phyloP scores from a whole-genome alignment of 2,888 invertebrate genomes.

The Apotomis capreana region DNA sequence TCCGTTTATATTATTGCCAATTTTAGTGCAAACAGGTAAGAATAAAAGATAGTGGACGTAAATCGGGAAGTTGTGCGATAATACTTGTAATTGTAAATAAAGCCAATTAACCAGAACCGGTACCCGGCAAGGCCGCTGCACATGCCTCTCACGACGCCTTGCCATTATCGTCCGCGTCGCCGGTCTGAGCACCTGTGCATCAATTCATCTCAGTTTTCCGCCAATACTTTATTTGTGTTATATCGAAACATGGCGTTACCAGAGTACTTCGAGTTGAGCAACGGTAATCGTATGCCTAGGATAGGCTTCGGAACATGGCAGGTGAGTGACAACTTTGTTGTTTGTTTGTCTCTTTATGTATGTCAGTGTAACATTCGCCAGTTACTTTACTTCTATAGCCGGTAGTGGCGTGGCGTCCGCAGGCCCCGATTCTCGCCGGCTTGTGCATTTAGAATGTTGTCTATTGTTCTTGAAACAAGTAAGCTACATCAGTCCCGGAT shows the following conservation, averaged over 20 bases:
- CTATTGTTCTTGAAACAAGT: too few species aligned
- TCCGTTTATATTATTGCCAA: too few species aligned
- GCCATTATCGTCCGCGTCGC: conserved; percentile 52
- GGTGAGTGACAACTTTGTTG: conserved; percentile 76
- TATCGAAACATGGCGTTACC: conserved; percentile 58
- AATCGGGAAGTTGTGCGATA: conserved; percentile 3
- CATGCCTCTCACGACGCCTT: conserved; percentile 51
- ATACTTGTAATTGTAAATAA: background rate
- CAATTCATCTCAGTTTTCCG: conserved; percentile 2
- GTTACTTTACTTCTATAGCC: background rate
- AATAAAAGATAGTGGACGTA: background rate
- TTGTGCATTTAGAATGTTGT: too few species aligned
- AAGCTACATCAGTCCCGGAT: too few species aligned
- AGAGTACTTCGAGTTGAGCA: conserved; percentile 65
- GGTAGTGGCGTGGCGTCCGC: too few species aligned
- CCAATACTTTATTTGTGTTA: background rate
- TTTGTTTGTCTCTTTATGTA: background rate
- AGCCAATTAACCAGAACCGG: conserved; percentile 6
- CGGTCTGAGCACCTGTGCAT: conserved; percentile 48
- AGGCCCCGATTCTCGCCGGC: too few species aligned
- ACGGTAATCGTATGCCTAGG: conserved; percentile 86
- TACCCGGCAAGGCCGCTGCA: conserved; percentile 42
- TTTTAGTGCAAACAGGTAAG: too few species aligned
- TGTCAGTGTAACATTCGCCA: background rate
- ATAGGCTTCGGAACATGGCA: conserved; percentile 92